Conservation (phyloP, 2,888 invertebrate species). For the Patella ulyssiponensis region DNA sequence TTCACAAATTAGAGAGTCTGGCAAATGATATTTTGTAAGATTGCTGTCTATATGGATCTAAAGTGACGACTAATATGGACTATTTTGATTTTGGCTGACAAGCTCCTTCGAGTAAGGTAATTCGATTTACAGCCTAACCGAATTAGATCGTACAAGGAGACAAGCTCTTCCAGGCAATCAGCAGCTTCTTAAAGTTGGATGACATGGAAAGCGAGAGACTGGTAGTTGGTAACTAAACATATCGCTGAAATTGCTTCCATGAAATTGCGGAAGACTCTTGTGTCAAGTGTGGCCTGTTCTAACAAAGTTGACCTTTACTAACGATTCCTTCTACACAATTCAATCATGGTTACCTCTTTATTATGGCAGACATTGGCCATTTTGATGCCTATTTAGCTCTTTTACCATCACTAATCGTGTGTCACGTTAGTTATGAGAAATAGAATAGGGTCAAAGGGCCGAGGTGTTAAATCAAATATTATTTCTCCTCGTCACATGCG, state of each 20-base stretch:
- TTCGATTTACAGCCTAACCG: conserved; percentile 24
- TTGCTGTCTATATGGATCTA: conserved; percentile 36
- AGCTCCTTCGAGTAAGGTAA: conserved; percentile 31
- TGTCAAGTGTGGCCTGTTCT: conserved; percentile 13
- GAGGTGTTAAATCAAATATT: no score
- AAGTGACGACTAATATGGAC: conserved; percentile 36
- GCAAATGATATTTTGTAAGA: conserved; percentile 34
- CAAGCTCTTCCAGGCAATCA: background rate
- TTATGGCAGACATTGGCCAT: conserved; percentile 9
- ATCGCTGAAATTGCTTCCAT: conserved; percentile 11
- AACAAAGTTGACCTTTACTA: conserved; percentile 9
- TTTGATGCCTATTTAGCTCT: conserved; percentile 11
- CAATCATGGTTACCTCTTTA: conserved; percentile 11
- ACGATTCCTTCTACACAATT: conserved; percentile 9
- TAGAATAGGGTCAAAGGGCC: no score
- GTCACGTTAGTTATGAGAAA: background rate
- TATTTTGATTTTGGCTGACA: conserved; percentile 30
- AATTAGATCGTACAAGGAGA: conserved; percentile 2
- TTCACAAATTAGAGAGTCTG: conserved; percentile 31
- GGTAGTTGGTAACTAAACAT: background rate
- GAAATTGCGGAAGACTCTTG: conserved; percentile 8
- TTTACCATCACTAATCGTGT: conserved; percentile 4
- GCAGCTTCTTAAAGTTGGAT: background rate
- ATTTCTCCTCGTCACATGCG: no score
- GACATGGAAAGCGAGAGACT: background rate